Base-by-base conservation (phyloP, 2,797 vertebrate genomes). In the Pseudochaenichthys georgianus region DNA sequence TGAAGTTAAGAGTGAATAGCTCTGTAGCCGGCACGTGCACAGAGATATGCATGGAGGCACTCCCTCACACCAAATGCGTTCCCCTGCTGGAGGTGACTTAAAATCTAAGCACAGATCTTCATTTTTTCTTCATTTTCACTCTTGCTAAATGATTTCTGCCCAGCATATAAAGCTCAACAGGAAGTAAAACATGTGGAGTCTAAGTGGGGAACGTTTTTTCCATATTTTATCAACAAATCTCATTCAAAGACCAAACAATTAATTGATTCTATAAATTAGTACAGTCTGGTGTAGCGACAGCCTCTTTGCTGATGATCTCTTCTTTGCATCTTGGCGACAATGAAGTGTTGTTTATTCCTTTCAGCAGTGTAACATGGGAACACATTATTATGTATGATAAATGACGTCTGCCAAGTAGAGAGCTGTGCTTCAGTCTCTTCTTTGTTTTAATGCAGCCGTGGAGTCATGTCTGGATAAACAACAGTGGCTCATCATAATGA, bases 31-130 rank as follows among this genome's bases (percentile, higher is more conserved):
- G 70, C 21, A 21, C 15, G 13, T 60, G 51, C 79, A 57, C 61
- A 41, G 60, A 73, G 64, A 79, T 21, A n/a, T 61, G 67, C 45
- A 75, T 68, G 62, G 63, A 85, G 48, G 67, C 66, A 50, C 73
- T 62, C 59, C 65, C 70, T 67, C 63, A 54, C 57, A 76, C 67
- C 23, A 19, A 78, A 71, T 75, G 73, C 58, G 78, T 70, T 63
- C 50, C 52, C 64, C 48, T 51, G 50, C 48, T 61, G 64, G 64
- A 64, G 34, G 48, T 73, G 28, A 64, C 85, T 87, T 82, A 70
- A 61, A 83, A 75, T 70, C 21, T 2, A 55, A 75, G 57, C 48
- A 46, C 12, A 45, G 58, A 78, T 62, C 28, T 28, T 28, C 4
- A 28, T 28, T 28, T 28, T 0, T 28, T 28, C 43, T 69, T 55